phyloP scores from a whole-genome alignment of 2,797 vertebrate species.

The Pseudotriccus pelzelni region DNA sequence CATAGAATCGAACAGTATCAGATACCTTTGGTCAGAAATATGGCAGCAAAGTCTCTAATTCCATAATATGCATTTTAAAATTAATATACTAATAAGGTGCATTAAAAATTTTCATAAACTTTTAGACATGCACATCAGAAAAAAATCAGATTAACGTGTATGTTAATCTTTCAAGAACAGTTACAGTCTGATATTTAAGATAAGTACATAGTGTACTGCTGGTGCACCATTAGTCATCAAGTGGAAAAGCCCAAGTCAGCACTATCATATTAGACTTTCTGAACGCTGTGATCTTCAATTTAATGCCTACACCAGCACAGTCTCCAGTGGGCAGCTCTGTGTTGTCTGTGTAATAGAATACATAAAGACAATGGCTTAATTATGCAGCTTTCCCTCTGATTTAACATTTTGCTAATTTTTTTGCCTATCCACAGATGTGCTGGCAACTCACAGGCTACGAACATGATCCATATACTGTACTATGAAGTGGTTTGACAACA shows the following conservation, averaged over 20 bases:
- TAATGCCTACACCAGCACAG: background rate
- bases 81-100: background rate
- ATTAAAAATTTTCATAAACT: background rate
- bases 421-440: background rate
- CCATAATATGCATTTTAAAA: background rate
- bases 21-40: background rate
- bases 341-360: background rate
- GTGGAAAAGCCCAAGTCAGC: background rate
- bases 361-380: background rate
- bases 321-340: background rate
- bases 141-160: background rate
- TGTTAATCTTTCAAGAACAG: background rate
- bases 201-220: background rate
- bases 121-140: background rate
- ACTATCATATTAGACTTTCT: background rate
- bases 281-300: background rate
- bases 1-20: background rate
- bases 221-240: background rate
- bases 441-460: background rate
- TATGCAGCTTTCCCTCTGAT: background rate
- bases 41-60: background rate
- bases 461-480: background rate
- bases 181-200: background rate
- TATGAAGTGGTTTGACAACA: background rate
- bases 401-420: background rate